Conservation (phyloP, 2,797 vertebrate species). For the Ficedula albicollis region DNA sequence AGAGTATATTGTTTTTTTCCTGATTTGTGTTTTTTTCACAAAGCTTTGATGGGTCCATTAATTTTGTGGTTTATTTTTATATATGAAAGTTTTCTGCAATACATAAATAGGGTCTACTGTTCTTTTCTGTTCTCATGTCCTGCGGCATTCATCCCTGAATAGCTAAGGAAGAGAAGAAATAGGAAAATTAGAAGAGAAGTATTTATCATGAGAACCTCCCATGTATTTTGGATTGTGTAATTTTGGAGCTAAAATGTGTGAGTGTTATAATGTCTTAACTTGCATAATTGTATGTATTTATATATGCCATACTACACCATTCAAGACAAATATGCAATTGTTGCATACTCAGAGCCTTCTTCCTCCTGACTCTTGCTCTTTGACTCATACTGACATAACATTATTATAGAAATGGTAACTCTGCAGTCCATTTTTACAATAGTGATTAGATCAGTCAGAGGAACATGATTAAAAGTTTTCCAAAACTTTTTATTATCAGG, state of each 20-base stretch:
- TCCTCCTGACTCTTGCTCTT: neutral
- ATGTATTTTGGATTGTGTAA: neutral
- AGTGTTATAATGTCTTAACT: neutral
- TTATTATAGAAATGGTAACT: neutral
- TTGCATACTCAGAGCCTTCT: neutral
- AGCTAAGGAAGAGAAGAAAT: neutral
- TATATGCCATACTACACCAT: too few relatives aligned
- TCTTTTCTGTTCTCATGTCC: neutral
- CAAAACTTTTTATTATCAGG: neutral
- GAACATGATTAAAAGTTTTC: neutral
- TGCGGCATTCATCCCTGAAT: neutral
- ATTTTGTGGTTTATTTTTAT: neutral
- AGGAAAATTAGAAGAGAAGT: neutral
- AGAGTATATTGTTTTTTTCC: neutral
- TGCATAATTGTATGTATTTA: neutral
- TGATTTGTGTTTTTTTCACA: neutral
- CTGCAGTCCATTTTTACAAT: neutral
- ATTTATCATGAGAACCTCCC: neutral
- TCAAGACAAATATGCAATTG: neutral
- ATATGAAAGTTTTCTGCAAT: neutral
- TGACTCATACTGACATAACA: neutral
- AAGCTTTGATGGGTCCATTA: neutral
- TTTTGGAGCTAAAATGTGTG: neutral
- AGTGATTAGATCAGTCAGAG: neutral
- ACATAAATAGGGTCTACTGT: neutral